Base-by-base conservation (phyloP, 2,113 vertebrate genomes). In the Bos indicus region DNA sequence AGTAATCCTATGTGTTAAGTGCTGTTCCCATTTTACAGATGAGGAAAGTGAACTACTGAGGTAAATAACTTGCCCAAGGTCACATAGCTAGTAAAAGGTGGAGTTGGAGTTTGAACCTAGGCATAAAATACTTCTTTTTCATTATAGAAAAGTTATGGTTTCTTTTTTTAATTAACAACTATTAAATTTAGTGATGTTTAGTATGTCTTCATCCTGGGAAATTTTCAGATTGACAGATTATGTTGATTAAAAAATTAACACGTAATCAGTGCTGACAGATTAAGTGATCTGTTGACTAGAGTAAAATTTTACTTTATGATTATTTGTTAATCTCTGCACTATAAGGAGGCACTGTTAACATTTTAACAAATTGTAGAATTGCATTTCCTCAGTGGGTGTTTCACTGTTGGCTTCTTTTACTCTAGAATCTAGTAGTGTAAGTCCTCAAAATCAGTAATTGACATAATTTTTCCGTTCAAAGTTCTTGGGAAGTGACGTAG, bases 1-100 rank as follows among this genome's bases (percentile, higher is more conserved):
- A 92, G 43, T 48, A 78, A 15, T 88, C 5, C 46, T 92, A 1
- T 57, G 33, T 96, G 74, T 33, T 96, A 88, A 62, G 12, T 95
- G 62, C 46, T 88, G 16, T 90, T 95, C 51, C 54, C 43, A 87
- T 95, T 97, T 94, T 95, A 77, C 15, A 82, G 84, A 94, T 91
- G 82, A 88, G 43, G 84, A 96, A 95, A 78, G n/a, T 48, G n/a
- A 97, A 95, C n/a, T 92, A 74, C 51, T 90, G 33, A 92, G 26
- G 89, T 77, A 59, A 71, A 33, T 86, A 88, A 88, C n/a, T 97
- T 96, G 48, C 59, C n/a, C 40, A 46, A 52, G 51, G 28, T 86
- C 59, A 92, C 16, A 74, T 21, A 92, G 59, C n/a, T 88, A 82
- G 28, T 84, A 83, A 91, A 91, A 89, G 1, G 11, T 88, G 21